Base-by-base conservation (phyloP, 2,888 invertebrate genomes). In the Drosophila rellima region DNA sequence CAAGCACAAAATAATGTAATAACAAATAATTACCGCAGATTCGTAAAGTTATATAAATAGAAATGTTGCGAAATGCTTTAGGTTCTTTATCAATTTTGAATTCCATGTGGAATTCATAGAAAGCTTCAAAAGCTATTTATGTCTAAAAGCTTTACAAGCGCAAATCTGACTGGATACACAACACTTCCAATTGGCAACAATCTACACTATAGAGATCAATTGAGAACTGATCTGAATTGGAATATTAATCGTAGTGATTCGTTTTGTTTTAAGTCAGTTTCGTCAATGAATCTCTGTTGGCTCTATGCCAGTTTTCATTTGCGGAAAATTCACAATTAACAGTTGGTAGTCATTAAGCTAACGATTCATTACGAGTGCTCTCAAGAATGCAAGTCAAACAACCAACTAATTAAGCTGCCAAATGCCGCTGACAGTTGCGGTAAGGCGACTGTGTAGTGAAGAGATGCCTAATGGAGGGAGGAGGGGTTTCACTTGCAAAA, bases 361-460 rank as follows among this genome's bases (percentile, higher is more conserved):
- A 74, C 64, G 78, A 77, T 20, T 15, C 33, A 33, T 55, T 62
- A 44, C 39, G 45, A 75, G 52, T 62, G 57, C 77, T 63, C 71
- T 76, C 60, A 59, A 62, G 55, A 72, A 64, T 64, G 70, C 62
- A 39, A 63, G 10, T 62, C 64, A 20, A 68, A 57, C 74, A 61
- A 57, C 35, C 65, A 68, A 72, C 78, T 81, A 81, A 81, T 80
- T 81, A 74, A 80, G 79, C 70, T 65, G 40, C 57, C 81, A 69
- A 77, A 76, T 80, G 66, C 66, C 78, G 79, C 47, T 81, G 82
- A 70, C 78, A 73, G 78, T 64, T 77, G 78, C 26, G 80, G 70
- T 65, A 37, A n/a, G 11, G 6, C 8, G 17, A 26, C 26, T 6
- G 26, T 26, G 7, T 5, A 26, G 26, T 26, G 26, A 26, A 26